Evolutionary conservation across 2,797 vertebrate species (phyloP).

Genomic region (Erethizon dorsatum): DNA sequence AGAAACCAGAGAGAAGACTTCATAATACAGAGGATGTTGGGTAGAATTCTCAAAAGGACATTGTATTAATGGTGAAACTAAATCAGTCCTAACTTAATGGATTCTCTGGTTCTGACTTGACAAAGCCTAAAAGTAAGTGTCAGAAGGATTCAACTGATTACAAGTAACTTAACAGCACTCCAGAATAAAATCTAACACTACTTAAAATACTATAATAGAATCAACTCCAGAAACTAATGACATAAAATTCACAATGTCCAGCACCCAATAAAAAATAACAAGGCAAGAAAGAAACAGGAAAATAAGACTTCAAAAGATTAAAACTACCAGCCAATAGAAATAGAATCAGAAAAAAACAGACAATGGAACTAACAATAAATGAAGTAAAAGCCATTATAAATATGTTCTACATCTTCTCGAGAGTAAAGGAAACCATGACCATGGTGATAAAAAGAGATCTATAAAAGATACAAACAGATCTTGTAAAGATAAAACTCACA

Average conservation of each 20-base stretch:
- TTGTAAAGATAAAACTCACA: neutral
- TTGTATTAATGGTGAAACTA: neutral
- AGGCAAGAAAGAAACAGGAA: slow-evolving; percentile 21
- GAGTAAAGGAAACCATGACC: neutral
- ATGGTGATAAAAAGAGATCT: neutral
- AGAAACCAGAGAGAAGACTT: neutral
- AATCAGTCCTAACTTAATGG: neutral
- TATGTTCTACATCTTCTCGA: neutral
- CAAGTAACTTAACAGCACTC: neutral
- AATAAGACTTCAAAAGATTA: neutral
- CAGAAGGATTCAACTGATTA: slow-evolving; percentile 7
- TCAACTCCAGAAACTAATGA: neutral
- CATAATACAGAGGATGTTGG: neutral
- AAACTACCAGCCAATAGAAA: neutral
- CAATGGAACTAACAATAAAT: neutral
- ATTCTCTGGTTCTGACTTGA: neutral
- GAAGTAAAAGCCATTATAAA: neutral
- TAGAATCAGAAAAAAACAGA: neutral
- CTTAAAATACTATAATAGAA: slow-evolving; percentile 43
- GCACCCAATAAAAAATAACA: slow-evolving; percentile 45
- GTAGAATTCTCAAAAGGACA: neutral
- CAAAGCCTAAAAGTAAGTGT: neutral
- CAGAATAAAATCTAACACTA: neutral
- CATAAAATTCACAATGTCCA: slow-evolving; percentile 44
- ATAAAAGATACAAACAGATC: neutral